Evolutionary conservation across 2,797 vertebrate species (phyloP).

Genomic region (Cacajao melanocephalus): DNA sequence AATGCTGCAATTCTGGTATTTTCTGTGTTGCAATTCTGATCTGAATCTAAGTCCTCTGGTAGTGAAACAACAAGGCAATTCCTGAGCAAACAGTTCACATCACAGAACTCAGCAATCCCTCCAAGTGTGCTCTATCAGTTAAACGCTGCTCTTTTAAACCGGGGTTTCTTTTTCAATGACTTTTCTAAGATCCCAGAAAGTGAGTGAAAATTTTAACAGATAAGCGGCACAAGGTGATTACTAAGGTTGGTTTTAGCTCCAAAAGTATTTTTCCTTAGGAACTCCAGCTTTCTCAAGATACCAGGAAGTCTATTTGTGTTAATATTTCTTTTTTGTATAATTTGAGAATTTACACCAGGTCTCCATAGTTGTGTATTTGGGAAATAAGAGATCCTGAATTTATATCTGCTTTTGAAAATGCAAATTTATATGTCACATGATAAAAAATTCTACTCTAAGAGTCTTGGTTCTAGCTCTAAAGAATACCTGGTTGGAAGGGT

Average conservation of each 20-base stretch:
- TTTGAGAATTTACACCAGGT: neutral
- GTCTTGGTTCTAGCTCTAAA: neutral
- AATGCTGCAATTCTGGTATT: neutral
- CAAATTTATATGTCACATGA: conserved; percentile 31
- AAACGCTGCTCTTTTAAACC: neutral
- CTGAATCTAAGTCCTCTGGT: neutral
- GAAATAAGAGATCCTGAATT: conserved; percentile 22
- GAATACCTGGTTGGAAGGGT: neutral
- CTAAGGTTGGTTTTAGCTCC: neutral
- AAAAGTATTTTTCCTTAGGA: neutral
- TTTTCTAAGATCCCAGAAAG: neutral
- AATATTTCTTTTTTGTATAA: neutral
- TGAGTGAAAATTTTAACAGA: neutral
- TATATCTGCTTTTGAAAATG: conserved; percentile 38
- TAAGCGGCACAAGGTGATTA: neutral
- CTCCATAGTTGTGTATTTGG: neutral
- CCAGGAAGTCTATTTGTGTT: neutral
- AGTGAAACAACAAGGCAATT: neutral
- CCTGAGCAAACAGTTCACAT: neutral
- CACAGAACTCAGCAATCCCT: neutral
- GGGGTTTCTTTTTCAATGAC: neutral
- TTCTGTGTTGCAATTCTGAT: neutral
- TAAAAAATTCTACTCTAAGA: neutral
- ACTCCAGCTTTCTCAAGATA: neutral
- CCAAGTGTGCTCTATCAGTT: neutral